Base-by-base conservation (phyloP, 2,888 invertebrate genomes). In the Stenolophus ochropezus region DNA sequence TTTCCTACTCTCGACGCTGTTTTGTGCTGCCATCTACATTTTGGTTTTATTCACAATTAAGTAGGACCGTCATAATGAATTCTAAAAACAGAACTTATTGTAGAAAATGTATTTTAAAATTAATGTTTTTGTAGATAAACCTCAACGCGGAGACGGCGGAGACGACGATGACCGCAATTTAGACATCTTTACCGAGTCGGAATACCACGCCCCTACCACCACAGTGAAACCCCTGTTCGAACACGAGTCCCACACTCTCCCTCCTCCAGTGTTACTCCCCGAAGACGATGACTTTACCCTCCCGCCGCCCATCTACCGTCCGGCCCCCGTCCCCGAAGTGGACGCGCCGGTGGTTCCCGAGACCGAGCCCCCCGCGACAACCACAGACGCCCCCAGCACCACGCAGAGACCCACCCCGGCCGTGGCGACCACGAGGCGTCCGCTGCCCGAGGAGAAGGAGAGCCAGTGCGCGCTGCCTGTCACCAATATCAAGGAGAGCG, bases 191-290 rank as follows among this genome's bases (percentile, higher is more conserved):
- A 76, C 75, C 4, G 81, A 83, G 51, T 61, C 71, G 6, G 49
- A 85, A 89, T 89, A 56, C 84, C 89, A 83, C 88, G 89, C 84
- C 87, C 90, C 53, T 84, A 87, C 83, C 85, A 89, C 83, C 86
- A 79, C 79, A 25, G 33, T 51, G 83, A 89, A 84, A 83, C 82
- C 85, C 4, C 84, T 86, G 1, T 84, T 84, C 25, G 78, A 83
- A 14, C 61, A 23, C 16, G 33, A 33, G 20, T 3, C 27, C 11
- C 51, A 79, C n/a, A 69, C 71, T 0, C 18, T 27, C 2, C 21
- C 23, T 20, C 61, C 69, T 8, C 56, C 71, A 6, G 23, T 23
- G 18, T 8, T 49, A n/a, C n/a, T 51, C 23, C 18, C 51, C 8
- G 79, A 79, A 18, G 25, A 51, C 0, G 20, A 49, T 8, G 51